Evolutionary conservation across 2,797 vertebrate species (phyloP), one percentile per base, ranked within the genome.

Genomic region (Pipistrellus pipistrellus): DNA sequence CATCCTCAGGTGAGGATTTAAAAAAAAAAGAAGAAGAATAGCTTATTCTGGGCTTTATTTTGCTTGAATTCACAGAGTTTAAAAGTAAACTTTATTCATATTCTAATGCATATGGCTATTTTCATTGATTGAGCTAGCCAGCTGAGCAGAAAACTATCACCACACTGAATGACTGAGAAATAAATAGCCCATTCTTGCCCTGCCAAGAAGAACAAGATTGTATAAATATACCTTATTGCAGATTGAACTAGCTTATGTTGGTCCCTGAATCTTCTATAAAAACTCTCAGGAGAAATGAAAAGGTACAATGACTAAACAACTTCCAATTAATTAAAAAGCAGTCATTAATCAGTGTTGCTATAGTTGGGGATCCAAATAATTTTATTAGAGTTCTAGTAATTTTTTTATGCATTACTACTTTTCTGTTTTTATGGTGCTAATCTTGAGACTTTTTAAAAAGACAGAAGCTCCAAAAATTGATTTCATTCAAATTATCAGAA

Each of bases 241-340:
- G 55, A 64, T 86, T 68, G 35, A 66, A 73, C 38, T 30, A 92
- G 53, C 64, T 68, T 88, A 88, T 64, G 14, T 62, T 80, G 30
- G 59, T 14, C 12, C 20, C 25, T 92, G 55, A 88, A 4, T 25
- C 51, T 53, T 86, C 59, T 73, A 48, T 90, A 89, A 91, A 89
- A 95, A 41, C 21, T 90, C 35, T 73, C 30, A 92, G 69, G 59
- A 12, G 4, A 91, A 93, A 89, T 73, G 77, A 94, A 89, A 85
- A 87, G n/a, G 48, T 84, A 89, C 59, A 87, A 55, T 77, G 66
- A 95, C 76, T 89, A 38, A 91, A 94, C 85, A 89, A 77, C 76
- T 90, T 93, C 59, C n/a, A 94, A 85, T 96, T 96, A 96, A 91
- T 97, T 96, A 85, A 94, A 96, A 94, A 71, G 1, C 46, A 84